These are phyloP conservation scores for Siniperca knerii DNA, from an alignment of 2,113 vertebrate species.

Conservation along the genomic window DNA sequence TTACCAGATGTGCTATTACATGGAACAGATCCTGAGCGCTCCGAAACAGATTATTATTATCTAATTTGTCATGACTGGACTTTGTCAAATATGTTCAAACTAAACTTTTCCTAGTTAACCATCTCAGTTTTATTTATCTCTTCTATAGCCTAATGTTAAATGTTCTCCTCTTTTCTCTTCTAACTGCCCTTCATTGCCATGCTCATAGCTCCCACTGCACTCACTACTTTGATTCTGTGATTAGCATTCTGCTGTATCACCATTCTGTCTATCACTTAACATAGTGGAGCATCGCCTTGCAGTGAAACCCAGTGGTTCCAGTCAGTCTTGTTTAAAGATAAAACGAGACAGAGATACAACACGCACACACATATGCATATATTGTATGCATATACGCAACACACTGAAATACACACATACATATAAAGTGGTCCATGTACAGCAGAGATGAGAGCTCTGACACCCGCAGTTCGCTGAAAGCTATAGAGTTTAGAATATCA, in stretches of 20 bases:
- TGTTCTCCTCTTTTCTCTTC: not conserved
- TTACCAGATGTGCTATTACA: constrained; percentile 13
- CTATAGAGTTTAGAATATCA: constrained; percentile 57
- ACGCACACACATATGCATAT: not conserved
- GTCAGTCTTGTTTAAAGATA: constrained; percentile 61
- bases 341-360: constrained; percentile 33
- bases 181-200: not conserved
- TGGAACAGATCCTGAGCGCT: constrained; percentile 7
- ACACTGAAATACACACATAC: constrained; percentile 12
- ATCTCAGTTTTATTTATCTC: constrained; percentile 9
- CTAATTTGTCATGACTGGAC: constrained; percentile 22
- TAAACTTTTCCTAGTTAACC: constrained; percentile 16
- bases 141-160: not conserved
- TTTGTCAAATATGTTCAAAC: constrained; percentile 22
- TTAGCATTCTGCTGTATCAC: constrained; percentile 73
- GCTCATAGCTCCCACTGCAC: constrained; percentile 17
- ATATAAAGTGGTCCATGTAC: constrained; percentile 6
- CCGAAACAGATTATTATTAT: constrained; percentile 10
- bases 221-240: constrained; percentile 54
- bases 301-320: constrained; percentile 46
- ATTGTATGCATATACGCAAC: constrained; percentile 7
- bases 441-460: constrained; percentile 38
- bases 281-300: constrained; percentile 41
- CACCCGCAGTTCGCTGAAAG: constrained; percentile 49
- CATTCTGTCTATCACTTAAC: constrained; percentile 61